Evolutionary conservation across 2,888 invertebrate genomes (phyloP).

Genomic region (Drosophila nigritarsus): DNA sequence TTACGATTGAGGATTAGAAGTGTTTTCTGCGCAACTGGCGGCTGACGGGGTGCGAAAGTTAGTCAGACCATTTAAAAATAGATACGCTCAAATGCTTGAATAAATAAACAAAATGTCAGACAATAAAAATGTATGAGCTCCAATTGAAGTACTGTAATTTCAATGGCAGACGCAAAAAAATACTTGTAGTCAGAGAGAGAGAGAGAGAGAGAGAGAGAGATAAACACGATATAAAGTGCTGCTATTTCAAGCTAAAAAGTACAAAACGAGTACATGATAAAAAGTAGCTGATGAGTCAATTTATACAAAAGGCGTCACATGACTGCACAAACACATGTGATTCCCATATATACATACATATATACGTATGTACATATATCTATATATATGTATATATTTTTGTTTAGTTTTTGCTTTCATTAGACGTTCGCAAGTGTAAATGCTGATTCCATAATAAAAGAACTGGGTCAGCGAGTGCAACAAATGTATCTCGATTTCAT

Average conservation of each 20-base stretch:
- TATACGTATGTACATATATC: not conserved
- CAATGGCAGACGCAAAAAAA: constrained; percentile 77
- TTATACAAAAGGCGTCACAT: constrained; percentile 62
- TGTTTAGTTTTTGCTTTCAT: constrained; percentile 72
- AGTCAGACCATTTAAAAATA: constrained; percentile 77
- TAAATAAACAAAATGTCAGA: constrained; percentile 77
- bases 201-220: not conserved
- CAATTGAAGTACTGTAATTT: constrained; percentile 74
- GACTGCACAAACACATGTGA: constrained; percentile 38
- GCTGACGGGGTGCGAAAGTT: constrained; percentile 68
- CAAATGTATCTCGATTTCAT: constrained; percentile 80
- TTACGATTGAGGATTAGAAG: constrained; percentile 18
- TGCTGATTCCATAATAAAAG: constrained; percentile 43
- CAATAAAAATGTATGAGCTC: constrained; percentile 75
- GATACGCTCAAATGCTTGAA: constrained; percentile 67
- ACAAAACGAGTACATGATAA: constrained; percentile 16
- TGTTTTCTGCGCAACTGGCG: constrained; percentile 20
- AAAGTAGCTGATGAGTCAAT: constrained; percentile 69
- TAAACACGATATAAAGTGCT: constrained; percentile 26
- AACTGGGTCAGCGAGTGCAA: constrained; percentile 69
- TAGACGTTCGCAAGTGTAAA: constrained; percentile 30
- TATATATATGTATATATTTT: not conserved
- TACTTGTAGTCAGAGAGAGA: constrained; percentile 10
- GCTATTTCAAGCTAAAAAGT: constrained; percentile 19
- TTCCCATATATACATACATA: not conserved